Evolutionary conservation across 2,113 vertebrate genomes (phyloP), one percentile per base, ranked within the genome.

Genomic region (Rissa tridactyla): DNA sequence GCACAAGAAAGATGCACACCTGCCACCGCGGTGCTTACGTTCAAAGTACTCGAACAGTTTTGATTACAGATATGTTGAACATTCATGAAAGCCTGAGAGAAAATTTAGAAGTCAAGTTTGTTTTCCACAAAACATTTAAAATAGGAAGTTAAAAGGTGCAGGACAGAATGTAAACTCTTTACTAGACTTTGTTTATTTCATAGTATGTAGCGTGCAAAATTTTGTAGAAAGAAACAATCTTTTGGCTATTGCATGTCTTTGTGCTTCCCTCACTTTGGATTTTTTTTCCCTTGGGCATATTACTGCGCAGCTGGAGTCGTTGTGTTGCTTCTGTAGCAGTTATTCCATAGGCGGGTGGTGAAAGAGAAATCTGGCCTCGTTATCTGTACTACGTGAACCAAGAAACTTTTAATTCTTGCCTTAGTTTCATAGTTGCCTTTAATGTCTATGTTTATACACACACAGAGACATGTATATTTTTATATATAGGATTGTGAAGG

Each of bases 291-390:
- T 65, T 75, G 55, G 90, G 34, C 60, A 4, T 73, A 30, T 66
- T 88, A 54, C 30, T 51, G 26, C 85, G 72, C 66, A 78, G 23
- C 49, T 88, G 42, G 66, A 85, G 16, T 87, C 82, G 34, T 90
- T 94, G 62, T 27, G 25, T 68, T 91, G 23, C 80, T 94, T 95
- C 40, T 82, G 0, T 88, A 70, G 61, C 46, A 68, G 22, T 89
- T 92, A 77, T 42, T 79, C 60, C 73, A 40, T 65, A 49, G 91
- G 62, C 58, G 65, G 47, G 58, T 80, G 32, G 66, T 6, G 5
- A 71, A 72, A 79, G 64, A 86, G 61, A 92, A 86, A 62, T 66
- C 73, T 95, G 66, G 11, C 51, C 52, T 94, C 36, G 6, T 92
- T 84, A 66, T 69, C 49, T 64, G 21, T 79, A 47, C 27, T 90